Percentiles rank a stretch among this genome's conserved stretches.
phyloP scores from a whole-genome alignment of 2,113 vertebrate genomes.

The Mionectes macconnelli region DNA sequence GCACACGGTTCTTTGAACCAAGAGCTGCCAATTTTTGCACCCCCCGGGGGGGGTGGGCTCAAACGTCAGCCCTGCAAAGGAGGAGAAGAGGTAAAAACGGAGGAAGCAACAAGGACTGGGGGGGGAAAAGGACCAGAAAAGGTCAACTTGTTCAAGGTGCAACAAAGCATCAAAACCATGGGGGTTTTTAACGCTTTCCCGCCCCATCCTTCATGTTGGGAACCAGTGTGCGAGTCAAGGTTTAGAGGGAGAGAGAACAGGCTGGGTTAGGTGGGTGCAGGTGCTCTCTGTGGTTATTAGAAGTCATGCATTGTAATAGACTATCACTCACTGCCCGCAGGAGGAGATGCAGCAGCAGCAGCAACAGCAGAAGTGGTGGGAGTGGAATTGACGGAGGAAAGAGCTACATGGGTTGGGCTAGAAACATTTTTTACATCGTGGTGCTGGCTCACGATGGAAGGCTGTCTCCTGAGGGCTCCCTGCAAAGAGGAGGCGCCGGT shows the following conservation, averaged over 20 bases:
- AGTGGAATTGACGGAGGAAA: slow-evolving; percentile 89
- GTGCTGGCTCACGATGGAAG: slow-evolving; percentile 95
- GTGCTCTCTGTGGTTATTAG: slow-evolving; percentile 74
- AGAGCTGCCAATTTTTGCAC: background rate
- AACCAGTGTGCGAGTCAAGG: slow-evolving; percentile 25
- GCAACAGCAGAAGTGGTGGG: slow-evolving; percentile 90
- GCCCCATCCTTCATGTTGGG: slow-evolving; percentile 50
- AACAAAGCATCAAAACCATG: background rate
- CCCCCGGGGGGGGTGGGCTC: background rate
- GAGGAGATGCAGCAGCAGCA: slow-evolving; percentile 86
- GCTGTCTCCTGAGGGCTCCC: slow-evolving; percentile 94
- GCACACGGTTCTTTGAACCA: background rate
- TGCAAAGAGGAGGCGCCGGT: slow-evolving; percentile 90
- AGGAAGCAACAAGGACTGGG: slow-evolving; percentile 21
- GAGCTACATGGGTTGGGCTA: slow-evolving; percentile 95
- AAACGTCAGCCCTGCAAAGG: slow-evolving; percentile 47
- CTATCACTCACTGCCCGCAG: slow-evolving; percentile 97
- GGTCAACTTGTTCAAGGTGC: background rate
- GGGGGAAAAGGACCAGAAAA: background rate
- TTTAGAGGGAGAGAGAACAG: slow-evolving; percentile 63
- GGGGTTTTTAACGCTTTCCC: background rate
- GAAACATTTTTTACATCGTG: slow-evolving; percentile 97
- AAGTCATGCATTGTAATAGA: slow-evolving; percentile 85
- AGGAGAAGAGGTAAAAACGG: slow-evolving; percentile 42
- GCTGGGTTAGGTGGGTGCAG: slow-evolving; percentile 67